Evolutionary conservation across 2,113 vertebrate species (phyloP).

Genomic region (Zeus faber): DNA sequence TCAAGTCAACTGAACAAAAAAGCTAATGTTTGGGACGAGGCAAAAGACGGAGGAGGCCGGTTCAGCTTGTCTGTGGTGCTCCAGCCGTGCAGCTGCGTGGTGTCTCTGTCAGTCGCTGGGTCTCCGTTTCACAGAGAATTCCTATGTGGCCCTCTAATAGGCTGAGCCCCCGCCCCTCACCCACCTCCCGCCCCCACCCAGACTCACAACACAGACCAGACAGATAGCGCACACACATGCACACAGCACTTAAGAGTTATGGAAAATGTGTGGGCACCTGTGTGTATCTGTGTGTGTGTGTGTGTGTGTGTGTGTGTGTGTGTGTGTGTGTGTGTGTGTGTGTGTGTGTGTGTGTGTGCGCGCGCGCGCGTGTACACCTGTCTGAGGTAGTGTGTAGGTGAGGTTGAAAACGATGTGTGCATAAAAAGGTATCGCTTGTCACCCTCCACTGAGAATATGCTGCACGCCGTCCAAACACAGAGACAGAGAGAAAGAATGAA

Average conservation of each 20-base stretch:
- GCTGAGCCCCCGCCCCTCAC: conserved; percentile 25
- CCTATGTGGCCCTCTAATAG: conserved; percentile 60
- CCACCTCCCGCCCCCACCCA: conserved; percentile 19
- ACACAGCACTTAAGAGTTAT: neutral
- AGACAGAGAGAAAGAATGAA: too few species aligned
- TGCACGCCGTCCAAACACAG: too few species aligned
- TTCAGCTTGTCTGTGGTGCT: too few species aligned
- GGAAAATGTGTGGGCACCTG: too few species aligned
- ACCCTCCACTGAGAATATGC: neutral
- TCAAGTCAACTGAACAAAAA: too few species aligned
- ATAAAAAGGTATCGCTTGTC: conserved; percentile 14
- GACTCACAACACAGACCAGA: conserved; percentile 36
- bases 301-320: too few species aligned
- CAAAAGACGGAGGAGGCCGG: too few species aligned
- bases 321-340: conserved; percentile 1
- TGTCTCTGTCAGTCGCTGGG: conserved; percentile 57
- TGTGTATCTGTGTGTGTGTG: too few species aligned
- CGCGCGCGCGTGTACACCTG: conserved; percentile 27
- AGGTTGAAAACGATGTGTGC: conserved; percentile 2
- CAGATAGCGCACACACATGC: conserved; percentile 24
- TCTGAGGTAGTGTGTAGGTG: conserved; percentile 8
- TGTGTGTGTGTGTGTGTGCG: neutral
- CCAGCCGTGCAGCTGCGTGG: conserved; percentile 66
- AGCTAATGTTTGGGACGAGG: too few species aligned
- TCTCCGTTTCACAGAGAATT: conserved; percentile 68